phyloP scores from a whole-genome alignment of 2,113 vertebrate genomes.

The Poicephalus gulielmi region DNA sequence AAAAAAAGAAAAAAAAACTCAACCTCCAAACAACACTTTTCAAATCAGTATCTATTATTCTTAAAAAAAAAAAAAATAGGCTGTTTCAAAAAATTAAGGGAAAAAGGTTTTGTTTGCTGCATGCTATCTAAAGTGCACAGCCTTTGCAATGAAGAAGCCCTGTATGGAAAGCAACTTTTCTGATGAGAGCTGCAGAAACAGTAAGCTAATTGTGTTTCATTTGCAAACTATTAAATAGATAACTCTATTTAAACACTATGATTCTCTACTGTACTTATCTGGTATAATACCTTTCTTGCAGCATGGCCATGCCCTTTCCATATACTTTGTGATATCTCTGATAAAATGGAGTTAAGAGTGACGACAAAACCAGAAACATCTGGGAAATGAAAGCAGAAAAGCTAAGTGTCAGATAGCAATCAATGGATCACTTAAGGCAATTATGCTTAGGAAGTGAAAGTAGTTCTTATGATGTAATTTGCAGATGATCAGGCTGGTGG shows the following conservation, averaged over 20 bases:
- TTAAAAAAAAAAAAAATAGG: too few relatives aligned
- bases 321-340: background rate
- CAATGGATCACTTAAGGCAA: conserved; percentile 19
- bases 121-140: background rate
- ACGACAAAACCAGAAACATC: conserved; percentile 23
- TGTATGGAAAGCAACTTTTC: background rate
- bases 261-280: background rate
- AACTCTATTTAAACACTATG: background rate
- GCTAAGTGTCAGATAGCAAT: conserved; percentile 45
- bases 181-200: background rate
- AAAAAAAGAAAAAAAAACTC: fast-evolving
- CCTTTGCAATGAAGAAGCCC: background rate
- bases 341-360: background rate
- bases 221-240: background rate
- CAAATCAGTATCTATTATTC: background rate
- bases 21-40: background rate
- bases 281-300: background rate
- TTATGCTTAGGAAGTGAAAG: conserved; percentile 24
- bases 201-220: background rate
- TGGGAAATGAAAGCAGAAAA: conserved; percentile 19
- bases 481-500: conserved; percentile 27
- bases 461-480: conserved; percentile 34
- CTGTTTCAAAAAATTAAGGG: background rate
- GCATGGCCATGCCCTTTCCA: background rate
- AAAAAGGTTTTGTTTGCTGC: background rate